Evolutionary conservation across 2,888 invertebrate species (phyloP).

Genomic region (Dasysyrphus tricinctus): DNA sequence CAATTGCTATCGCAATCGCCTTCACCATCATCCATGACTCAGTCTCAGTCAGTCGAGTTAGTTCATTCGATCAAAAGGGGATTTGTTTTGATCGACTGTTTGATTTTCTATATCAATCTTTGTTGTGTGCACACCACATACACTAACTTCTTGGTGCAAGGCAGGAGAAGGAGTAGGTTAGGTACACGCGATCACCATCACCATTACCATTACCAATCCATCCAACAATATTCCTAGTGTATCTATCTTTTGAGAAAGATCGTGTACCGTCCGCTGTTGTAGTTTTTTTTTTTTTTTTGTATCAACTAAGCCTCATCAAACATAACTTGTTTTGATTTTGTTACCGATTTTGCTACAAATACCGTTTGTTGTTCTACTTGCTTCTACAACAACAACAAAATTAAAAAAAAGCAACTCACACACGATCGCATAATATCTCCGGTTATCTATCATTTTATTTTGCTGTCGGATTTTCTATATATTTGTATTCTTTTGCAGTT

Average conservation of each 20-base stretch:
- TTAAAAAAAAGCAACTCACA: constrained; percentile 42
- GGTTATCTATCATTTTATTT: constrained; percentile 36
- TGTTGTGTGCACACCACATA: neutral
- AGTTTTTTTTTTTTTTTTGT: constrained; percentile 7
- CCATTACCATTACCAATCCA: constrained; percentile 6
- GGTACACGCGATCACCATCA: constrained; percentile 2
- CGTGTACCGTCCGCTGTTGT: constrained; percentile 34
- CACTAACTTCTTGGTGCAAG: neutral
- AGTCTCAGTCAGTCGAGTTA: constrained; percentile 13
- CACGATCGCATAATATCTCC: constrained; percentile 50
- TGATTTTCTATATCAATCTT: constrained; percentile 71
- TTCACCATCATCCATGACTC: constrained; percentile 53
- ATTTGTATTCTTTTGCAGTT: constrained; percentile 42
- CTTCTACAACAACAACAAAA: neutral
- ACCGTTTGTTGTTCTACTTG: constrained; percentile 76
- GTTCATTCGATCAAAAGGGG: constrained; percentile 56
- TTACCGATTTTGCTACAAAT: constrained; percentile 76
- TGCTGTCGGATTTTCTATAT: constrained; percentile 10
- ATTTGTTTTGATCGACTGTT: constrained; percentile 71
- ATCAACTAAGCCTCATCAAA: constrained; percentile 64
- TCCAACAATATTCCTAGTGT: constrained; percentile 6
- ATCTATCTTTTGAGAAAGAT: constrained; percentile 19
- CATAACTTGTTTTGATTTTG: constrained; percentile 73
- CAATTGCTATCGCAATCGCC: neutral
- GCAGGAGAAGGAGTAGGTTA: neutral